Evolutionary conservation across 2,113 vertebrate genomes (phyloP).

Genomic region (Amazona vittata): DNA sequence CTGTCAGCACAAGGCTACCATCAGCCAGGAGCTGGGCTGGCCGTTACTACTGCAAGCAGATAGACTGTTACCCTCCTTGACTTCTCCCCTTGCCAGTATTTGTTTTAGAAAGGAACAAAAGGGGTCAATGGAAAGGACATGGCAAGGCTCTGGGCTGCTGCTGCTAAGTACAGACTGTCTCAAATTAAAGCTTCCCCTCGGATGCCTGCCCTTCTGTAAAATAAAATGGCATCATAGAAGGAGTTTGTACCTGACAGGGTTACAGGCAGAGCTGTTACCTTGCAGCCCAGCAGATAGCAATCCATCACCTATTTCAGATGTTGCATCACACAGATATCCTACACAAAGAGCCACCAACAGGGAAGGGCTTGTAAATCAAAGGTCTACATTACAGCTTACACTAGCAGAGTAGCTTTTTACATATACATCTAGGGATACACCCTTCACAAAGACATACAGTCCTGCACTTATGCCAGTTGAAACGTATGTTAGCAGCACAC

Average conservation of each 20-base stretch:
- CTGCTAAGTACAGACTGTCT: background rate
- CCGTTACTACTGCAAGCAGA: background rate
- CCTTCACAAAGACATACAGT: background rate
- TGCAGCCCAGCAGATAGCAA: background rate
- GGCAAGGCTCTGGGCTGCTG: background rate
- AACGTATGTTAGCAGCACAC: background rate
- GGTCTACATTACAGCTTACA: background rate
- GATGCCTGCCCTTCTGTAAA: background rate
- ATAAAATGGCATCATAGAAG: background rate
- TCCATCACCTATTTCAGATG: constrained; percentile 8
- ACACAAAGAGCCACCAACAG: background rate
- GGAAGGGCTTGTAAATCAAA: constrained; percentile 1
- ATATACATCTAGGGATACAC: fast-evolving
- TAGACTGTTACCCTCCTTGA: background rate
- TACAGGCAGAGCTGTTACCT: background rate
- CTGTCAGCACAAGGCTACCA: background rate
- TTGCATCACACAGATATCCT: background rate
- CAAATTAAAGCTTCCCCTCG: background rate
- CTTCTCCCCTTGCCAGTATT: fast-evolving
- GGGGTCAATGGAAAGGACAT: background rate
- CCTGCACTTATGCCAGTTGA: background rate
- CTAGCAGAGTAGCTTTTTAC: background rate
- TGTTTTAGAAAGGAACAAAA: background rate
- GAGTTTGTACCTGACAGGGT: background rate
- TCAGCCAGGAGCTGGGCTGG: background rate